Percentiles rank a stretch among this genome's conserved stretches.
phyloP scores from a whole-genome alignment of 37 sponge, comb jelly and placozoan genomes.

The Chondrilla cf. caribensis region DNA sequence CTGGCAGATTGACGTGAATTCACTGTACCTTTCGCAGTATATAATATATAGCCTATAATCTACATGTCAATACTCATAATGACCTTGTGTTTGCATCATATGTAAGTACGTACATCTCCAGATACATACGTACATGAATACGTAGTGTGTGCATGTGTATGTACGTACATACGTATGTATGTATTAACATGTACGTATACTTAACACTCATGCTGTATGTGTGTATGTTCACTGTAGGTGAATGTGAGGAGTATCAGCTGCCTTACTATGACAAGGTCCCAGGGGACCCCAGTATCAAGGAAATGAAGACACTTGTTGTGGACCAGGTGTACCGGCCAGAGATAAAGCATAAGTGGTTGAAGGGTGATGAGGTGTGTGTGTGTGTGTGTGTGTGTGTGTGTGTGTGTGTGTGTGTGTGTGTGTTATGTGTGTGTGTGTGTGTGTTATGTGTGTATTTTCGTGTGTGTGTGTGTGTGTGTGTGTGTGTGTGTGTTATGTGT shows the following conservation, averaged over 20 bases:
- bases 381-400: background rate
- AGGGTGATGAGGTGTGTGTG: background rate
- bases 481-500: background rate
- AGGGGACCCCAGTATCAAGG: conserved; percentile 86
- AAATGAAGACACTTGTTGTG: conserved; percentile 86
- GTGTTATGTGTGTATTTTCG: background rate
- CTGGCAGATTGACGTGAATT: too few relatives aligned
- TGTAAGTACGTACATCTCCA: too few relatives aligned
- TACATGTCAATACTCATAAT: too few relatives aligned
- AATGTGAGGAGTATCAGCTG: conserved; percentile 63
- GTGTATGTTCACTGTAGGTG: conserved; percentile 19
- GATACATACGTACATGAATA: too few relatives aligned
- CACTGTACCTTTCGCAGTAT: too few relatives aligned
- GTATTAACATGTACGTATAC: too few relatives aligned
- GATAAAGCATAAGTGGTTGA: conserved; percentile 45
- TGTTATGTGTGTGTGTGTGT: background rate
- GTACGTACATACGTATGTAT: too few relatives aligned
- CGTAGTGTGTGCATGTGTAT: too few relatives aligned
- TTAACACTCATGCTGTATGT: background rate
- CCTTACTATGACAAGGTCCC: conserved; percentile 84
- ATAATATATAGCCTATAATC: too few relatives aligned
- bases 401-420: background rate
- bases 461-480: background rate
- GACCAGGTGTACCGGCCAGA: conserved; percentile 62
- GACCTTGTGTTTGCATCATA: too few relatives aligned